Evolutionary conservation across 2,888 invertebrate genomes (phyloP), one percentile per base, ranked within the genome.

Genomic region (Harpalus rubripes): DNA sequence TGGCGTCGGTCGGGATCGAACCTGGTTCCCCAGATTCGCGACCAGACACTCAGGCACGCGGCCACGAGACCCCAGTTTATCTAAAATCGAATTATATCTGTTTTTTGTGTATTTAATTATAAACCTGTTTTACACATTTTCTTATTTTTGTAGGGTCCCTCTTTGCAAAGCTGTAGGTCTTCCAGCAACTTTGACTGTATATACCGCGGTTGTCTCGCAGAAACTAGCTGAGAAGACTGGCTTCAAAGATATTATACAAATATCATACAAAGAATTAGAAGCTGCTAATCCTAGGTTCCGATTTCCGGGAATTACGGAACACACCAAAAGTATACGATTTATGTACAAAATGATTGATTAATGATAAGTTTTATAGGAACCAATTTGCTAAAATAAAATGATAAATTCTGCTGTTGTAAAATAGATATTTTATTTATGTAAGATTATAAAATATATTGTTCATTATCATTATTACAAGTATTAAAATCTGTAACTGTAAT

Each of bases 201-300:
- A 93, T 89, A 93, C 93, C 0, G 93, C 93, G 0, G 91, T 90
- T 0, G 92, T 92, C 0, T 93, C 93, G 0, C 93, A 93, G 87
- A 90, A 91, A 0, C 90, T 93, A 1, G 93, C 93, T 0, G 91
- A 90, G 86, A 92, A 92, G 86, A 92, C 92, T 0, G 93, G 93
- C 0, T 93, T 93, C 86, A 87, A 90, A 26, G 91, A 91, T n/a
- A 86, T 93, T 0, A 90, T 87, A 81, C 91, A 91, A 86, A 90
- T 93, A 26, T 89, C 91, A 0, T 93, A 93, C 84, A 91, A 91
- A 65, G 92, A 93, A 39, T 87, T 93, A 61, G 92, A 91, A 0
- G 89, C 89, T 58, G 90, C 10, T 4, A 81, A 86, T 52, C 87
- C 88, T 7, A 12, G 22, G 56, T 85, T 87, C 22, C 72, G 32